Base-by-base conservation (phyloP, 2,113 vertebrate species). In the Otolemur garnettii region DNA sequence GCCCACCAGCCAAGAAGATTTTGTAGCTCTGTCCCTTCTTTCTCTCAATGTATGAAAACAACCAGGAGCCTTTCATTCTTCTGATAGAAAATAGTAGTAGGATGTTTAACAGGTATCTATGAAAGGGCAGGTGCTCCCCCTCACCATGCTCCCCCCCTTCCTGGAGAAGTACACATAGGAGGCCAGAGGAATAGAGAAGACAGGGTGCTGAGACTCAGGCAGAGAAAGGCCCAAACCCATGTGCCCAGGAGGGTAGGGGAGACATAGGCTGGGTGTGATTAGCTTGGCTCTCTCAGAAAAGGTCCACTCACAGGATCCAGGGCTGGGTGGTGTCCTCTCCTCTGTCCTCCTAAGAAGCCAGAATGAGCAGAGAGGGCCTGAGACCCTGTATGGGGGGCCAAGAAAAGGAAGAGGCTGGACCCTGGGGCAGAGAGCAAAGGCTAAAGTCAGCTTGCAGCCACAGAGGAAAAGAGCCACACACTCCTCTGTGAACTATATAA, bases 321-420 rank as follows among this genome's bases (percentile, higher is more conserved):
- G 15, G 1, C 38, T 35, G 0, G 0, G 14, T 7, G 2, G 3
- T 17, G 4, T 45, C 6, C 1, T 42, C 18, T 55, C 18, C 22
- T 7, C 1, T 5, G 9, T 2, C 30, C 15, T 33, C n/a, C 18
- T n/a, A n/a, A n/a, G 9, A 28, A 45, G 28, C 24, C 42, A 18
- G 72, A 62, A 57, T 22, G 59, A 81, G 38, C 5, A 66, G 72
- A 85, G 11, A 60, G 42, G 14, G 22, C 72, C 62, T 10, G 24
- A 90, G 62, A 38, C 33, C 57, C 22, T 2, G 28, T 2, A 8
- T 7, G 19, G 50, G 68, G 59, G 68, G 30, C 60, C 45, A 78
- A 30, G 33, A 35, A 55, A 60, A 57, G 38, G 26, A 85, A 50
- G 75, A 72, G 28, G 12, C 0, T 7, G 18, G 24, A 62, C n/a